phyloP scores from a whole-genome alignment of 1,140 invertebrate genomes.

The Leptinotarsa lineolata region DNA sequence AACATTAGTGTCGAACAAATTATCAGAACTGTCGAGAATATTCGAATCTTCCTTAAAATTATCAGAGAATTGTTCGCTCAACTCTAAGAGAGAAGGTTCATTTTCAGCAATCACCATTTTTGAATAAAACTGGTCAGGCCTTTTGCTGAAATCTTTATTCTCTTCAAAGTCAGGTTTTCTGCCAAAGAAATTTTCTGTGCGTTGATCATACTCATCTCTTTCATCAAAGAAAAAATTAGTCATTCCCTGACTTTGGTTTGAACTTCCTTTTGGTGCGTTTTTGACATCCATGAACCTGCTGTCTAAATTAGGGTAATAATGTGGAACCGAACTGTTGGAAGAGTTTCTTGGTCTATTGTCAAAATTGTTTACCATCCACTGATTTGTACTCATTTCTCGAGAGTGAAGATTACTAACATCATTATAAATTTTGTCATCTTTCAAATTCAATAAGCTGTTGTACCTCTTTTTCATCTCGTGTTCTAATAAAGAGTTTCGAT shows the following conservation, averaged over 20 bases:
- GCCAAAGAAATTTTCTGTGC: slow-evolving; percentile 22
- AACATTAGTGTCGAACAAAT: slow-evolving; percentile 16
- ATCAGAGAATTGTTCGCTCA: slow-evolving; percentile 35
- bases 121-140: slow-evolving; percentile 35
- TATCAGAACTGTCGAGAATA: slow-evolving; percentile 27
- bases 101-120: slow-evolving; percentile 31
- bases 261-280: slow-evolving; percentile 33
- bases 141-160: slow-evolving; percentile 29
- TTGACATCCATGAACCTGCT: slow-evolving; percentile 31
- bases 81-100: slow-evolving; percentile 17
- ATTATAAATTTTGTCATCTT: slow-evolving; percentile 34
- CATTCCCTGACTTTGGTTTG: slow-evolving; percentile 21
- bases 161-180: slow-evolving; percentile 26
- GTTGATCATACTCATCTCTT: slow-evolving; percentile 21
- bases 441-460: slow-evolving; percentile 42
- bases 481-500: slow-evolving; percentile 38
- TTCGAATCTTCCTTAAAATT: slow-evolving; percentile 35
- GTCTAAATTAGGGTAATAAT: background rate
- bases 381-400: slow-evolving; percentile 35
- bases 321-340: slow-evolving; percentile 19
- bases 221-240: slow-evolving; percentile 20
- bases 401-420: slow-evolving; percentile 22
- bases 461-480: slow-evolving; percentile 43
- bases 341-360: slow-evolving; percentile 15
- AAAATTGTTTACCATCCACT: slow-evolving; percentile 34